Conservation (phyloP, 2,797 vertebrate species). For the Buceros bicornis region DNA sequence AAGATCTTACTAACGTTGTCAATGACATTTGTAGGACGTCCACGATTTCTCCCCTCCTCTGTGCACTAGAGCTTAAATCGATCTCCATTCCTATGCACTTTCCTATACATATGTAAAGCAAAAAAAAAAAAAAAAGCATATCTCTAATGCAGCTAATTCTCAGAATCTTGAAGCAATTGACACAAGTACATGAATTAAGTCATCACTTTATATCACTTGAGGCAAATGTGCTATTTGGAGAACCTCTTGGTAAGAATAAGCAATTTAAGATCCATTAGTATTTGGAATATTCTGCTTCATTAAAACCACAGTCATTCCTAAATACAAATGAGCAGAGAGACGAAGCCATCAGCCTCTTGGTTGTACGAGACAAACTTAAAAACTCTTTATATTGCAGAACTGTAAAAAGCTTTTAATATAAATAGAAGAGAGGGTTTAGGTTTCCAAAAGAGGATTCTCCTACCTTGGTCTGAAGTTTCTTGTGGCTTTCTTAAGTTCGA, state of each 20-base stretch:
- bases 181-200: conserved; percentile 71
- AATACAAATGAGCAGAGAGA: conserved; percentile 44
- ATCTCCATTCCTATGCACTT: background rate
- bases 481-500: background rate
- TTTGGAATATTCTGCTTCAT: conserved; percentile 68
- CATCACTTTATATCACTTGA: conserved; percentile 68
- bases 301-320: conserved; percentile 57
- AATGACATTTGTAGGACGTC: background rate
- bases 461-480: background rate
- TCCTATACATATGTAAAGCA: background rate
- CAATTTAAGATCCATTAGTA: conserved; percentile 75
- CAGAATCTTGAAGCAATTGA: conserved; percentile 70
- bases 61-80: background rate
- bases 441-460: background rate
- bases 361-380: conserved; percentile 35
- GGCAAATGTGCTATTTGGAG: conserved; percentile 68
- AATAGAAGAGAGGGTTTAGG: background rate
- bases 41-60: background rate
- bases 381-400: background rate
- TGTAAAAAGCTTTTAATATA: background rate
- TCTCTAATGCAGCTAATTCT: conserved; percentile 64
- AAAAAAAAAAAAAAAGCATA: background rate
- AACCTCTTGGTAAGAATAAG: conserved; percentile 73
- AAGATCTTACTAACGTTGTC: background rate
- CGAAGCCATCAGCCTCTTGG: conserved; percentile 21